phyloP scores from a whole-genome alignment of 2,113 vertebrate genomes.

The Oncorhynchus nerka region DNA sequence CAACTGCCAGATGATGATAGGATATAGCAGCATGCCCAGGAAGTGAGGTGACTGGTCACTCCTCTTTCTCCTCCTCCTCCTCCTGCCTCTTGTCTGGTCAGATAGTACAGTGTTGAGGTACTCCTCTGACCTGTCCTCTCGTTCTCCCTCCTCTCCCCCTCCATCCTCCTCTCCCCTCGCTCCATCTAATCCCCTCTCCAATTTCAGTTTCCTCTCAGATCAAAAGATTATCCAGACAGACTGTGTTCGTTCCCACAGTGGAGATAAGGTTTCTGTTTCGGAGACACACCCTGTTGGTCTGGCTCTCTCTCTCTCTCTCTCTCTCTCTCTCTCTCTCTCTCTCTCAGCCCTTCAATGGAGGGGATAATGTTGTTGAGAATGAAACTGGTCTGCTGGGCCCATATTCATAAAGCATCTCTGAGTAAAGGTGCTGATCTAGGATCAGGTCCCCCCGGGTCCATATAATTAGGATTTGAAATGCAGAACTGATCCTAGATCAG shows the following conservation, averaged over 20 bases:
- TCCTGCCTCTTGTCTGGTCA: not conserved
- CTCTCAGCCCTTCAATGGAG: too few relatives aligned
- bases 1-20: too few relatives aligned
- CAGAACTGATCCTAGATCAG: too few relatives aligned
- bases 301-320: not conserved
- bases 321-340: not conserved
- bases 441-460: too few relatives aligned
- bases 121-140: not conserved
- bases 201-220: constrained; percentile 37
- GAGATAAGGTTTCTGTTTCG: constrained; percentile 35
- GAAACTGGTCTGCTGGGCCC: too few relatives aligned
- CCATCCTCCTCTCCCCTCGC: not conserved
- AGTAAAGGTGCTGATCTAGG: too few relatives aligned
- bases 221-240: constrained; percentile 31
- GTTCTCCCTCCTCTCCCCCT: not conserved
- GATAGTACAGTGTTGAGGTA: not conserved
- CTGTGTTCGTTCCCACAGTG: constrained; percentile 21
- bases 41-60: too few relatives aligned
- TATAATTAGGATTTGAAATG: too few relatives aligned
- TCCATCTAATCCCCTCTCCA: constrained; percentile 26
- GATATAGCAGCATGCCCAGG: too few relatives aligned
- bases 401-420: too few relatives aligned
- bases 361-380: too few relatives aligned
- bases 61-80: not conserved
- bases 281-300: constrained; percentile 33